A percentile compares a stretch with the other conserved stretches of the same genome.
Evolutionary conservation across 1,140 invertebrate genomes (phyloP).

Genomic region (Scaptomyza graminum): DNA sequence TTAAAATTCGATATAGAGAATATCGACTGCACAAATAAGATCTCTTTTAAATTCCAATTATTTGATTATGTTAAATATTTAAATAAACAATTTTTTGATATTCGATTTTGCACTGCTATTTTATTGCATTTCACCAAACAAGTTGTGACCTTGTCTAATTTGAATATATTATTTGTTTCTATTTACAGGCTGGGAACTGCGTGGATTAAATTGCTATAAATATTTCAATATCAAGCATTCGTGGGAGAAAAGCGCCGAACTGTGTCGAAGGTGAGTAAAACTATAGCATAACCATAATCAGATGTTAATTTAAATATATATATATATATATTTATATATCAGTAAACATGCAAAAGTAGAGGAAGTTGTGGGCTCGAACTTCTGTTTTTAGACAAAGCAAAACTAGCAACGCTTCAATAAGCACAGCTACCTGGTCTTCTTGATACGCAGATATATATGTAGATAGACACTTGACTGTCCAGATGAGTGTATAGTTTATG

Average conservation of each 20-base stretch:
- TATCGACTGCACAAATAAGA: too few species aligned
- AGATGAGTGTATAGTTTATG: conserved; percentile 8
- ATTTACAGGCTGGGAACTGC: conserved; percentile 93
- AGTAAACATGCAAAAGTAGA: background rate
- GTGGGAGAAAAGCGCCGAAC: conserved; percentile 96
- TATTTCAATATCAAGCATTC: conserved; percentile 98
- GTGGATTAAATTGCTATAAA: conserved; percentile 96
- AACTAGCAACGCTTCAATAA: conserved; percentile 59
- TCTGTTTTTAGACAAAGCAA: conserved; percentile 26
- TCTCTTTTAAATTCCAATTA: too few species aligned
- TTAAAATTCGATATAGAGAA: too few species aligned
- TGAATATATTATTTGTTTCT: conserved; percentile 32
- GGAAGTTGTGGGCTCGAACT: conserved; percentile 52
- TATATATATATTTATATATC: conserved; percentile 7
- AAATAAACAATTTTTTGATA: background rate
- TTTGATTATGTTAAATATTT: too few species aligned
- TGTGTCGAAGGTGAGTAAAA: conserved; percentile 93
- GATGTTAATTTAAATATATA: conserved; percentile 58
- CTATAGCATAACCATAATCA: conserved; percentile 65
- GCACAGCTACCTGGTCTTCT: conserved; percentile 68
- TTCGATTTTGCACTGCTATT: background rate
- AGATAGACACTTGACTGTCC: conserved; percentile 8
- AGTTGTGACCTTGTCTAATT: conserved; percentile 53
- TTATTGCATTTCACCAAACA: conserved; percentile 23
- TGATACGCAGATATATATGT: conserved; percentile 28